Evolutionary conservation across 64 coral and sea anemone species (phyloP).

Genomic region (Pachyseris speciosa): DNA sequence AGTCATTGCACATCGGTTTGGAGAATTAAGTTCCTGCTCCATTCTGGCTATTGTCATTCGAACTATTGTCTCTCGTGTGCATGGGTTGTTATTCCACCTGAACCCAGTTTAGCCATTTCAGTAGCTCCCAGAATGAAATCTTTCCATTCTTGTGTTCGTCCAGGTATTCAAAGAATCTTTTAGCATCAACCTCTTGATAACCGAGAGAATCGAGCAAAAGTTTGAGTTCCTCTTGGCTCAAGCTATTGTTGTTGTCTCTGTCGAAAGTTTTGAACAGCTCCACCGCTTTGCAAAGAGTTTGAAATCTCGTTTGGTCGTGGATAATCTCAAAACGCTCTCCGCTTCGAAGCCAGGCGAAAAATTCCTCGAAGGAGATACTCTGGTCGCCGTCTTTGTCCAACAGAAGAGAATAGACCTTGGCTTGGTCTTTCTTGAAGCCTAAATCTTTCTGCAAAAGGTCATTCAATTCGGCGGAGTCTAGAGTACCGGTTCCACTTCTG

Average conservation of each 20-base stretch:
- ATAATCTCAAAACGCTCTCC: slow-evolving; percentile 41
- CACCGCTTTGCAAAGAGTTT: slow-evolving; percentile 57
- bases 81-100: background rate
- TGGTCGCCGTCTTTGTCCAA: slow-evolving; percentile 68
- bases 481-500: slow-evolving; percentile 8
- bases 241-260: slow-evolving; percentile 20
- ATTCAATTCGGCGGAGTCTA: slow-evolving; percentile 21
- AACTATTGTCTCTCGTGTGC: background rate
- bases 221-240: slow-evolving; percentile 35
- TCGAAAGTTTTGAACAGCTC: slow-evolving; percentile 61
- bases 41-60: background rate
- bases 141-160: slow-evolving; percentile 56
- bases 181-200: slow-evolving; percentile 11
- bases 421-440: slow-evolving; percentile 47
- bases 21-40: background rate
- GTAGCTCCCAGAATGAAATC: slow-evolving; percentile 56
- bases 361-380: slow-evolving; percentile 46
- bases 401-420: slow-evolving; percentile 23
- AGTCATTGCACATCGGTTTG: too few species aligned
- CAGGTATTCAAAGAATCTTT: slow-evolving; percentile 46
- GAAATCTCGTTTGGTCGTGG: background rate
- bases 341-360: slow-evolving; percentile 59
- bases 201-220: slow-evolving; percentile 30
- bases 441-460: slow-evolving; percentile 46
- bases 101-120: slow-evolving; percentile 69